phyloP scores from a whole-genome alignment of 92 coral and sea anemone genomes.

The Isaurus tuberculatus region DNA sequence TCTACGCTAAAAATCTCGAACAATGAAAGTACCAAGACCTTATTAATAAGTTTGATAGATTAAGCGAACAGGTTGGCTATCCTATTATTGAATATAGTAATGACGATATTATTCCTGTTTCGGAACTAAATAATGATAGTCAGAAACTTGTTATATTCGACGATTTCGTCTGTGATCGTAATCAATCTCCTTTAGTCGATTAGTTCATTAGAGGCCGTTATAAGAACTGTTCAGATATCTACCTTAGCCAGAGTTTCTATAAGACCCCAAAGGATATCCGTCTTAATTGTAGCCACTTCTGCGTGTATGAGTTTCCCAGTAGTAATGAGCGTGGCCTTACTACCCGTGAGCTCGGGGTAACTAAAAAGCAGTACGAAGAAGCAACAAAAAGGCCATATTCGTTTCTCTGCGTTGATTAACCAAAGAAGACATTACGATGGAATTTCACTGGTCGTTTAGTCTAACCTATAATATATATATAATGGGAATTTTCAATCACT shows the following conservation, averaged over 20 bases:
- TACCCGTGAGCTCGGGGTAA: background rate
- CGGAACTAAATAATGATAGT: too few relatives aligned
- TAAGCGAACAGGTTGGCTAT: conserved; percentile 7
- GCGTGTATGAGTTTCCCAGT: conserved; percentile 9
- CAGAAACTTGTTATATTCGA: conserved; percentile 49
- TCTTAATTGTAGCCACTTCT: conserved; percentile 29
- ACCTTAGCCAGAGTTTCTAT: too few relatives aligned
- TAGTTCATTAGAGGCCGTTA: conserved; percentile 30
- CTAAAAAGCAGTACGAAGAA: background rate
- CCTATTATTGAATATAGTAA: too few relatives aligned
- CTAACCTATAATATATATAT: background rate
- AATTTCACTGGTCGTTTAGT: too few relatives aligned
- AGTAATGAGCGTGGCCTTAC: background rate
- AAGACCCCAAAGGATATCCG: too few relatives aligned
- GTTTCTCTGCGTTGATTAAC: too few relatives aligned
- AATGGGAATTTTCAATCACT: conserved; percentile 11
- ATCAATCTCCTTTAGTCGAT: background rate
- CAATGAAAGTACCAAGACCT: too few relatives aligned
- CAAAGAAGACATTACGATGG: too few relatives aligned
- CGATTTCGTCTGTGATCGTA: conserved; percentile 33
- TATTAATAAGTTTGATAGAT: too few relatives aligned
- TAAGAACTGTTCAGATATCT: conserved; percentile 40
- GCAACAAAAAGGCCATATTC: too few relatives aligned
- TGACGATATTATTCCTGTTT: conserved; percentile 24
- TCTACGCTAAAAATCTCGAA: too few relatives aligned